Percentiles rank a stretch among this genome's conserved stretches.
phyloP scores from a whole-genome alignment of 2,113 vertebrate species.

The Notarius quadriscutis region DNA sequence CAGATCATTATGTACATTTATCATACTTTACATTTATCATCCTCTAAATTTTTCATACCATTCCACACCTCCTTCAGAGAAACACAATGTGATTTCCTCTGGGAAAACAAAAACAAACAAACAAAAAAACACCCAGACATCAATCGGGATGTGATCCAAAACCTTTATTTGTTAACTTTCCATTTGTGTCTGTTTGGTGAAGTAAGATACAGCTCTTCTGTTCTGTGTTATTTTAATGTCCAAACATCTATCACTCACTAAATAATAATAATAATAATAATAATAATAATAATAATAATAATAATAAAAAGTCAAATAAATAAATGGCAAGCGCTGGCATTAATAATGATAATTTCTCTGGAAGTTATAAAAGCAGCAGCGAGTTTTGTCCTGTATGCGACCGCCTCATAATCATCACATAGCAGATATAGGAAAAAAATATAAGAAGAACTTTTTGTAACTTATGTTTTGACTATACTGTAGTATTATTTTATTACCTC shows the following conservation, averaged over 20 bases:
- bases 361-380: conserved; percentile 54
- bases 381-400: conserved; percentile 58
- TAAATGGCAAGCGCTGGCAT: conserved; percentile 62
- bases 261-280: conserved; percentile 14
- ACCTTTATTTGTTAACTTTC: conserved; percentile 29
- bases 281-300: conserved; percentile 6
- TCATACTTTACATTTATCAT: neutral
- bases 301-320: conserved; percentile 45
- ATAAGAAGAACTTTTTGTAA: conserved; percentile 75
- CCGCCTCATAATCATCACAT: conserved; percentile 66
- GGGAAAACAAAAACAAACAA: too few relatives aligned
- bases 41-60: neutral
- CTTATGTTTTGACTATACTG: conserved; percentile 15
- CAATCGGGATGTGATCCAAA: conserved; percentile 8
- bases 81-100: neutral
- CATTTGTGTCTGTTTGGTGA: conserved; percentile 21
- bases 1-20: neutral
- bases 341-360: conserved; percentile 62
- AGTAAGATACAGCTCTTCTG: conserved; percentile 26
- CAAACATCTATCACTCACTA: conserved; percentile 66
- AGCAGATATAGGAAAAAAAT: conserved; percentile 91
- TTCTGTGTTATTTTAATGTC: conserved; percentile 47
- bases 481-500: conserved; percentile 22
- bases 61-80: neutral
- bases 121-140: neutral